These are phyloP conservation scores for Passerina amoena DNA, from an alignment of 2,113 vertebrate species.

Conservation along the genomic window DNA sequence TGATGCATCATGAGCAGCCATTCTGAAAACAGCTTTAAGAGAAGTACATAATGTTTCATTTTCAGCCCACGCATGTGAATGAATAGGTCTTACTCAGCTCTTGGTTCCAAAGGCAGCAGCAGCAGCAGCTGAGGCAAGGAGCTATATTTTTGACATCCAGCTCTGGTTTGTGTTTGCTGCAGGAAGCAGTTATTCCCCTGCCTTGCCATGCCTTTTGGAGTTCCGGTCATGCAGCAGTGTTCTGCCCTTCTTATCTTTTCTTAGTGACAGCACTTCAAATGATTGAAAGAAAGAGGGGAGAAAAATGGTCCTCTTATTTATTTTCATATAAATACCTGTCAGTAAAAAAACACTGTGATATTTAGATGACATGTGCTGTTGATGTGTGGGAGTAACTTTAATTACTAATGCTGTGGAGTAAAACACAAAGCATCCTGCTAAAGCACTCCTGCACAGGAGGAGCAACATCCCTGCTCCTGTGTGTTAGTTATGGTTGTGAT, in stretches of 20 bases:
- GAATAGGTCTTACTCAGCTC: not conserved
- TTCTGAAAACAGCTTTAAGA: not conserved
- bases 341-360: not conserved
- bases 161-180: not conserved
- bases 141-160: not conserved
- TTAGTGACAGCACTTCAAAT: not conserved
- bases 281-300: not conserved
- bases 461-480: accelerated
- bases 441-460: not conserved
- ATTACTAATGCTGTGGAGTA: not conserved
- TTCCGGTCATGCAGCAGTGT: not conserved
- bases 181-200: not conserved
- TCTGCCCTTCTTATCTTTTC: not conserved
- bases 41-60: not conserved
- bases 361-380: not conserved
- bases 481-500: not conserved
- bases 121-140: not conserved
- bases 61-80: not conserved
- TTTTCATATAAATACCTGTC: not conserved
- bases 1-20: not conserved
- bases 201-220: not conserved
- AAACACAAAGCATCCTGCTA: not conserved
- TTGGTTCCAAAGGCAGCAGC: not conserved
- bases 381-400: not conserved
- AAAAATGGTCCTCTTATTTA: not conserved